phyloP scores from a whole-genome alignment of 2,888 invertebrate species.

The Macrophya alboannulata region DNA sequence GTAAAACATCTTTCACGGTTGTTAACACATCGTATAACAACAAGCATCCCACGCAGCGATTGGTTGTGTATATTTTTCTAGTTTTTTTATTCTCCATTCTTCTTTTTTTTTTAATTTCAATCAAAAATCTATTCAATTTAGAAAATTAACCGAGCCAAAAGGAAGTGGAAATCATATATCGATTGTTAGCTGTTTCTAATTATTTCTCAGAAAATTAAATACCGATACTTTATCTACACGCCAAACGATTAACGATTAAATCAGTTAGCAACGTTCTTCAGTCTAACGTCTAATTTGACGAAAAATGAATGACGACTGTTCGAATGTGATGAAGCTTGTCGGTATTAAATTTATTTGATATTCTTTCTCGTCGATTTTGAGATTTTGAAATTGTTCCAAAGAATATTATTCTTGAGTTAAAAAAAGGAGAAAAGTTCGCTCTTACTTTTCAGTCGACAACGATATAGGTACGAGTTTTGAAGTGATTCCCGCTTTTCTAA shows the following conservation, averaged over 20 bases:
- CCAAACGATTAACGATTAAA: not conserved
- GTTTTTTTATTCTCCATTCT: not conserved
- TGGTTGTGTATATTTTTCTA: not conserved
- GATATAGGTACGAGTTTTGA: not conserved
- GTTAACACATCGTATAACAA: not conserved
- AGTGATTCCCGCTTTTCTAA: not conserved
- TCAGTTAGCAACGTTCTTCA: too few relatives aligned
- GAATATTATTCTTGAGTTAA: not conserved
- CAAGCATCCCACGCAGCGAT: not conserved
- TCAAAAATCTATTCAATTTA: slow-evolving; percentile 11
- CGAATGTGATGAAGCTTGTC: too few relatives aligned
- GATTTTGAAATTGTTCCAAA: not conserved
- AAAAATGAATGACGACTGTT: too few relatives aligned
- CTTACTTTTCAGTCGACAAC: not conserved
- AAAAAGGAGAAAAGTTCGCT: not conserved
- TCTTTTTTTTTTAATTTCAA: not conserved
- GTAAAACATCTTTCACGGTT: slow-evolving; percentile 26
- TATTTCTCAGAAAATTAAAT: too few relatives aligned
- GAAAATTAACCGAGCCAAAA: not conserved
- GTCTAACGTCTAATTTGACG: too few relatives aligned
- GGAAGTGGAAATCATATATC: not conserved
- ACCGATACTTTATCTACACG: not conserved
- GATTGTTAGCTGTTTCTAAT: not conserved
- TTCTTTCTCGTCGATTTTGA: not conserved
- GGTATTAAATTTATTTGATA: not conserved